Base-by-base conservation (phyloP, 2,113 vertebrate genomes). In the Passerina amoena region DNA sequence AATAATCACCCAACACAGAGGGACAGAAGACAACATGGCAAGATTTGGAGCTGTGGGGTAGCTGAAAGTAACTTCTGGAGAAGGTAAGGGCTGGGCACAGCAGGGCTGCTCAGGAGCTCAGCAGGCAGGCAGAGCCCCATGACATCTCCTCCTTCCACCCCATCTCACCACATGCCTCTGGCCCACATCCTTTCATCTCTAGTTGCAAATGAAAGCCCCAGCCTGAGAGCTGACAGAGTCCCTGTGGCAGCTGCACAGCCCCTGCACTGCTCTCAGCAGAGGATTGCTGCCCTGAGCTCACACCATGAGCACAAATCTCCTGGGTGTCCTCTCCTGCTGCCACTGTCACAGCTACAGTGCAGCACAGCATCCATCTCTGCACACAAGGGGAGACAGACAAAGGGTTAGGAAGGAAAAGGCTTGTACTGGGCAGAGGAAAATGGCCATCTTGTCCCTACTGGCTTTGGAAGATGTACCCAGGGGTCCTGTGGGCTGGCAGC, bases 281-380 rank as follows among this genome's bases (percentile, higher is more conserved):
- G 3, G 15, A 38, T 0, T 69, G 72, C 20, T 72, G 42, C 30
- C 33, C 8, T 65, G 47, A 66, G 53, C 47, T 50, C 92, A 40
- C 0, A 0, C 40, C 53, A 60, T 1, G 0, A 83, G 61, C 50
- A 54, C 60, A 45, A 1, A 50, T 22, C 63, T 65, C 53, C 42
- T 54, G 64, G 3, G 54, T 47, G 56, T 59, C 40, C 44, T 60
- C 82, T 73, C 56, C 72, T 70, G 57, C 38, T 78, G 48, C 40
- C 72, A 42, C 20, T 45, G 27, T 14, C 47, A 42, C 50, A 92
- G 51, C 45, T 47, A 10, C 61, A 75, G 59, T 3, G 33, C 63
- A 64, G 65, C 47, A 47, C 2, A 3, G 28, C 27, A 13, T 2
- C 4, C 12, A 25, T 33, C 40, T 63, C 51, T 14, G 31, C 59